Evolutionary conservation across 53 echinoderm and acorn worm genomes (phyloP).

Genomic region (Apostichopus leukothele): DNA sequence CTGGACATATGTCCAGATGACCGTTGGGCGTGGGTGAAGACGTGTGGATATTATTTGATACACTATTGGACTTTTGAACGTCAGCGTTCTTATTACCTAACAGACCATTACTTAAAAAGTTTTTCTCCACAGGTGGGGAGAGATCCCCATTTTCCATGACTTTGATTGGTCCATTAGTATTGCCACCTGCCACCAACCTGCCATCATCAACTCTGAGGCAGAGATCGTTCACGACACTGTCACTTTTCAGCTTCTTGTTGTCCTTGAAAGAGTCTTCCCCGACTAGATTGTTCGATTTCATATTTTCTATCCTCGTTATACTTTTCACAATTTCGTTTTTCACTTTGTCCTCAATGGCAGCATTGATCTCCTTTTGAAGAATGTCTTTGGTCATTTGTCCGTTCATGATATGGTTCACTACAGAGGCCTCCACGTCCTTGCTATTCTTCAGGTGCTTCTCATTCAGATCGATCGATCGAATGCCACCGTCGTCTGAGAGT

Average conservation of each 20-base stretch:
- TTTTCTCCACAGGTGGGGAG: neutral
- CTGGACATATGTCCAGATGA: constrained; percentile 12
- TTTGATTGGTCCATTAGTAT: constrained; percentile 40
- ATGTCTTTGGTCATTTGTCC: constrained; percentile 35
- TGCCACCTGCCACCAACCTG: neutral
- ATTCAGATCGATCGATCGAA: neutral
- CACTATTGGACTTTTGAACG: neutral
- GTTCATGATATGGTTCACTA: constrained; percentile 43
- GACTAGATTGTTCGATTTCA: neutral
- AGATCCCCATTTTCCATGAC: constrained; percentile 42
- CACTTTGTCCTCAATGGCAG: constrained; percentile 28
- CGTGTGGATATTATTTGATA: neutral
- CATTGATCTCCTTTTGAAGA: constrained; percentile 23
- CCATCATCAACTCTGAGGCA: neutral
- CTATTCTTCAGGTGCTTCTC: constrained; percentile 6
- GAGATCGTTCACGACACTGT: neutral
- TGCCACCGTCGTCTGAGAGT: neutral
- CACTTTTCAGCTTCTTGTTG: neutral
- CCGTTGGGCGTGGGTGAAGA: constrained; percentile 12
- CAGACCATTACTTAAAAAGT: constrained; percentile 18
- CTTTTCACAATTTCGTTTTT: constrained; percentile 41
- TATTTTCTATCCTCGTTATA: constrained; percentile 20
- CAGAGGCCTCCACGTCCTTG: constrained; percentile 14
- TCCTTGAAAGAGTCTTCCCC: neutral
- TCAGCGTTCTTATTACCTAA: neutral